These are phyloP conservation scores for Hypomecis punctinalis DNA, from an alignment of 2,888 invertebrate species.

Conservation along the genomic window DNA sequence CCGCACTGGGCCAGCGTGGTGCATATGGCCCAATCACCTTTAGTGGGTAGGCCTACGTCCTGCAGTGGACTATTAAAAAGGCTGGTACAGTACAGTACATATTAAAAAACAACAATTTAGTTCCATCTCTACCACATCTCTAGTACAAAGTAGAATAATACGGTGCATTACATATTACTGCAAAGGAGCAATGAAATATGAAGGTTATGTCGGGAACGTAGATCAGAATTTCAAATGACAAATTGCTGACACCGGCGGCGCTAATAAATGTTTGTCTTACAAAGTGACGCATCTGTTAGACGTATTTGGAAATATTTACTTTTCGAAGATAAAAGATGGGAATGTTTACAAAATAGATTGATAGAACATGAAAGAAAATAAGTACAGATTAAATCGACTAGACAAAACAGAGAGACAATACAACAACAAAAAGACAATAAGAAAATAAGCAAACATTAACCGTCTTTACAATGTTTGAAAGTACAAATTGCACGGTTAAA, in stretches of 20 bases:
- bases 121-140: slow-evolving; percentile 18
- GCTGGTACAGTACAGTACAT: no score
- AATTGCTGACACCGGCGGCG: slow-evolving; percentile 1
- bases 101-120: no score
- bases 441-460: no score
- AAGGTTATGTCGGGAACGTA: not conserved
- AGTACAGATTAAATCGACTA: no score
- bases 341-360: not conserved
- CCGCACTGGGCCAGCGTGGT: no score
- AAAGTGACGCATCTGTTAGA: slow-evolving; percentile 60
- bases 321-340: slow-evolving; percentile 1
- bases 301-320: slow-evolving; percentile 19
- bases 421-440: no score
- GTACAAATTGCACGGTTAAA: no score
- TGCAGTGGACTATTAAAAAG: no score
- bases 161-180: not conserved
- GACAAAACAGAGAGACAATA: no score
- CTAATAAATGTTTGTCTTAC: slow-evolving; percentile 57
- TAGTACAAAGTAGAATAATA: not conserved
- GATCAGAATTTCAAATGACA: not conserved
- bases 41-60: no score
- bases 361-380: not conserved
- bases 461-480: no score
- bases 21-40: no score
- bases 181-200: not conserved